Evolutionary conservation across 2,113 vertebrate species (phyloP).

Genomic region (Dendrocopos noguchii): DNA sequence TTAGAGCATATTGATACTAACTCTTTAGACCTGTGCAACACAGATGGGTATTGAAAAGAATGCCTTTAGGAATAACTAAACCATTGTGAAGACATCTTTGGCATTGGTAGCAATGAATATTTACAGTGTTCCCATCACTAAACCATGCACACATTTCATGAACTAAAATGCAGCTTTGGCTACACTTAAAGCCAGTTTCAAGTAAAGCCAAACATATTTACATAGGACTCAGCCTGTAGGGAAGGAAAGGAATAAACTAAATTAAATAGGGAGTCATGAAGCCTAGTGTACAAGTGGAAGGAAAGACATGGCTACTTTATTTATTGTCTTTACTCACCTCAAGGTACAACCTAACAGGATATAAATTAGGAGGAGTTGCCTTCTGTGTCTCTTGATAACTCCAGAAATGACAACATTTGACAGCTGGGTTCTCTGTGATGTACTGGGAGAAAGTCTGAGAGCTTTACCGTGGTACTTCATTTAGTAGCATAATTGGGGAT

Average conservation of each 20-base stretch:
- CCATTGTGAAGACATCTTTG: neutral
- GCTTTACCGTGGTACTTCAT: accelerated
- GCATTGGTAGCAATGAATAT: neutral
- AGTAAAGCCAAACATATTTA: neutral
- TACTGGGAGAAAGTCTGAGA: neutral
- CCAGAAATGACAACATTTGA: neutral
- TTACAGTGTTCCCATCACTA: neutral
- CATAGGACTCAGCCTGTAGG: neutral
- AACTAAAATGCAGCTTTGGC: neutral
- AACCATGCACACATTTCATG: neutral
- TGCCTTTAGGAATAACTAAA: neutral
- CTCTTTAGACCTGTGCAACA: neutral
- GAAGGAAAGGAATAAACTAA: neutral
- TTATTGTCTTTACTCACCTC: neutral
- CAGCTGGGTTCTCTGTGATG: neutral
- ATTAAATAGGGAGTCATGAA: neutral
- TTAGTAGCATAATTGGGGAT: neutral
- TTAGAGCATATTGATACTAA: neutral
- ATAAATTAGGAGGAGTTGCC: neutral
- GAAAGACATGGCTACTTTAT: neutral
- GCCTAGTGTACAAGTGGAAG: neutral
- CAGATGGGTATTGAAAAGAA: neutral
- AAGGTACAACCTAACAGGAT: neutral
- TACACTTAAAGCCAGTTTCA: neutral
- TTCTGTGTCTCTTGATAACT: neutral